These are phyloP conservation scores for Cephalotes varians DNA, from an alignment of 2,888 invertebrate genomes.

Conservation along the genomic window DNA sequence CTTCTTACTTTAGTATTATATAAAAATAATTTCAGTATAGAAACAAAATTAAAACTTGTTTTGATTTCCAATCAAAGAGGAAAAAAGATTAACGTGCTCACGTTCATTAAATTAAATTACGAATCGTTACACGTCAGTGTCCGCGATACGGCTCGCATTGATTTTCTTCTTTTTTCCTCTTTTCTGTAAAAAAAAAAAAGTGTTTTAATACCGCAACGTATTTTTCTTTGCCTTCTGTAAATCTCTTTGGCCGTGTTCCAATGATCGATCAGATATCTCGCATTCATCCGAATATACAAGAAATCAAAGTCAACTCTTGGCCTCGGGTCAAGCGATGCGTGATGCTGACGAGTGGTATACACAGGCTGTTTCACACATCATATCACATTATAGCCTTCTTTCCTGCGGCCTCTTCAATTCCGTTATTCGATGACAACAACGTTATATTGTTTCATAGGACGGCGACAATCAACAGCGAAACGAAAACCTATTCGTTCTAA, in stretches of 20 bases:
- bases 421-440: slow-evolving; percentile 4
- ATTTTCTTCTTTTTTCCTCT: not conserved
- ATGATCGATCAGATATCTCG: slow-evolving; percentile 22
- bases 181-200: not conserved
- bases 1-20: not conserved
- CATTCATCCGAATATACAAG: slow-evolving; percentile 16
- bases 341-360: slow-evolving; percentile 16
- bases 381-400: slow-evolving; percentile 9
- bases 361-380: not conserved
- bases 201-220: not conserved
- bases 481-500: slow-evolving; percentile 9
- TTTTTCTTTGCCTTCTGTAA: not conserved
- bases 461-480: not conserved
- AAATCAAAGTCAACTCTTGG: slow-evolving; percentile 33
- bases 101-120: not conserved
- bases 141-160: not conserved
- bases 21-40: not conserved
- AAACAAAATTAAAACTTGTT: not conserved
- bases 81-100: not conserved
- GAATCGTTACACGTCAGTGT: not conserved
- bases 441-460: slow-evolving; percentile 15
- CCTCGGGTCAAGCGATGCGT: slow-evolving; percentile 28
- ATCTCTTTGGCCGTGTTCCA: slow-evolving; percentile 3
- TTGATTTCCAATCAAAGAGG: not conserved
- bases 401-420: slow-evolving; percentile 10